Evolutionary conservation across 1,140 invertebrate genomes (phyloP).

Genomic region (Drosophila athabasca): DNA sequence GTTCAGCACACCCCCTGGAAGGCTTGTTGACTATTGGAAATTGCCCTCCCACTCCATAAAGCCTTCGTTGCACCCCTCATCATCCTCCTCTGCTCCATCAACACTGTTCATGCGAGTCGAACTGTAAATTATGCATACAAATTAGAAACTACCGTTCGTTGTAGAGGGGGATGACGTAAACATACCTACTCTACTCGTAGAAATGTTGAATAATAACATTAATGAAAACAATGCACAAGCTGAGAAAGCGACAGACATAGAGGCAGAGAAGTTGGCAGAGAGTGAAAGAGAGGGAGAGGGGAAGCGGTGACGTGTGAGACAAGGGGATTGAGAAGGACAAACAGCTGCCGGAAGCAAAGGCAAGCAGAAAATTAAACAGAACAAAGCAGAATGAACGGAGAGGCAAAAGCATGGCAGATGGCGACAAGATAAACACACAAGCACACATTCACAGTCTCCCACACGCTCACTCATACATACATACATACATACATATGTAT

Average conservation of each 20-base stretch:
- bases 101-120: slow-evolving; percentile 7
- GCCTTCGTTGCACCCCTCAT: slow-evolving; percentile 9
- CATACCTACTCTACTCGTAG: slow-evolving; percentile 26
- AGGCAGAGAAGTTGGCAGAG: no score
- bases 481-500: no score
- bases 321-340: slow-evolving; percentile 27
- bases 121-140: slow-evolving; percentile 76
- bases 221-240: slow-evolving; percentile 63
- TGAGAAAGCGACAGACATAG: background rate
- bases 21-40: slow-evolving; percentile 61
- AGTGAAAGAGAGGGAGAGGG: background rate
- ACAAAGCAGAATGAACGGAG: slow-evolving; percentile 51
- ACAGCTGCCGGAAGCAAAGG: slow-evolving; percentile 67
- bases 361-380: slow-evolving; percentile 77
- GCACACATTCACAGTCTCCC: slow-evolving; percentile 7
- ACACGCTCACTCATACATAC: background rate
- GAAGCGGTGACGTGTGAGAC: slow-evolving; percentile 1
- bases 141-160: slow-evolving; percentile 66
- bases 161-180: slow-evolving; percentile 59
- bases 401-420: slow-evolving; percentile 55
- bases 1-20: slow-evolving; percentile 18
- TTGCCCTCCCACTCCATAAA: slow-evolving; percentile 3
- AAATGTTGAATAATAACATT: slow-evolving; percentile 79
- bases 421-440: slow-evolving; percentile 62
- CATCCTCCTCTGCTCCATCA: no score